Conservation (phyloP, 2,888 invertebrate species). For the Esperia sulphurella region DNA sequence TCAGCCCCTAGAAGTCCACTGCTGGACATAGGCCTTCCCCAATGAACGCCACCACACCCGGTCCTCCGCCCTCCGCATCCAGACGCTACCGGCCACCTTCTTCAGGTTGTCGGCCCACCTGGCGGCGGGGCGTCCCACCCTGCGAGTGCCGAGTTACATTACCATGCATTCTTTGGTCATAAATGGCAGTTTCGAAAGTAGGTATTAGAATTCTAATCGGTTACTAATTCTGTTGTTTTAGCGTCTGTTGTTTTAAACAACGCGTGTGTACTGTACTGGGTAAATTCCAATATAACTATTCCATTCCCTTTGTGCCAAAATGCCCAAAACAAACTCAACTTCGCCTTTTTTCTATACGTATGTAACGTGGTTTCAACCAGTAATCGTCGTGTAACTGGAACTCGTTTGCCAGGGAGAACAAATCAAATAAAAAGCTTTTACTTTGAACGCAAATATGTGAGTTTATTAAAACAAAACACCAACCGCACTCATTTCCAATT, state of each 20-base stretch:
- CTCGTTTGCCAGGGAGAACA: conserved; percentile 34
- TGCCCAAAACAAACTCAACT: conserved; percentile 26
- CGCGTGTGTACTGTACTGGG: conserved; percentile 10
- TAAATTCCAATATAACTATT: conserved; percentile 19
- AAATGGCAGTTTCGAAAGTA: no score
- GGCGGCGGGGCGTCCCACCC: no score
- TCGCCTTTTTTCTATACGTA: conserved; percentile 19
- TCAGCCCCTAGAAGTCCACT: no score
- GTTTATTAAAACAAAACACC: conserved; percentile 71
- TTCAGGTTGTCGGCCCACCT: no score
- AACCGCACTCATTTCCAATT: conserved; percentile 65
- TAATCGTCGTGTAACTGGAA: conserved; percentile 34
- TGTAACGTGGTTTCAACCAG: conserved; percentile 26
- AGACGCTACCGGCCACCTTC: no score
- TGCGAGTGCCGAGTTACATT: no score
- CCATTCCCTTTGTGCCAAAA: conserved; percentile 19
- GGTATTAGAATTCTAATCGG: neutral
- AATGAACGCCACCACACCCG: no score
- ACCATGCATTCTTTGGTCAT: neutral
- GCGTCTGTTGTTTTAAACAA: conserved; percentile 10
- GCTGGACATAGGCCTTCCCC: no score
- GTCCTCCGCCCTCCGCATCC: no score
- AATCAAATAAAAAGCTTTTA: conserved; percentile 65
- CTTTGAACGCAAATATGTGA: conserved; percentile 64
- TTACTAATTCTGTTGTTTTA: conserved; percentile 5